Base-by-base conservation (phyloP, 1,140 invertebrate species). In the Polyergus mexicanus region DNA sequence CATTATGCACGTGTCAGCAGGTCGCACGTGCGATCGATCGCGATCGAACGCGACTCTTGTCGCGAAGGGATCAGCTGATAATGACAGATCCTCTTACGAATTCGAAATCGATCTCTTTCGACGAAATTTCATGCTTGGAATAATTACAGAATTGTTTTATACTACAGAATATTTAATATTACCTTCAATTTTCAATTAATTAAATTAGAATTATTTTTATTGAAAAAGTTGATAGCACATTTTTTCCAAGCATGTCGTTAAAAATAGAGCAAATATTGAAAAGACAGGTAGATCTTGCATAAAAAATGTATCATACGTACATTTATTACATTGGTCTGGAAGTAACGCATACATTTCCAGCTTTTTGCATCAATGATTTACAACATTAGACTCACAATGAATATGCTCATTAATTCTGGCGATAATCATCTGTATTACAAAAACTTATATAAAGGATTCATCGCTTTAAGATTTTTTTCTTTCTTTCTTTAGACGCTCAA, bases 301-400 rank as follows among this genome's bases (percentile, higher is more conserved):
- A 76, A 76, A 41, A 41, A 76, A 41, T 62, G 54, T 76, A 76
- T 76, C 8, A 35, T 75, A 60, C 41, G 22, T 76, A 62, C 19
- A 41, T 60, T 60, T 60, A 75, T 62, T 44, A 47, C 44, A 47
- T 51, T 51, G 16, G 3, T 5, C 16, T 19, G 16, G 5, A 51
- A 51, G 5, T 16, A 51, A 51, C 44, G 44, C 44, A 47, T 47
- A 13, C 44, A 47, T 16, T 51, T 51, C 16, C 47, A 51, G 16
- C 16, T 51, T 0, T 16, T 47, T 16, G 3, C 35, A 47, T 8
- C 41, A 32, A 16, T n/a, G 32, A 68, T 78, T 68, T 44, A 32
- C 62, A 35, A 32, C 8, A 6, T 28, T 38, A 78, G 16, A n/a
- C n/a, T 66, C 62, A 7, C 60, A 41, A 28, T 44, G 41, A 28